Conservation (phyloP, 2,888 invertebrate species). For the Ferdinandea cuprea region DNA sequence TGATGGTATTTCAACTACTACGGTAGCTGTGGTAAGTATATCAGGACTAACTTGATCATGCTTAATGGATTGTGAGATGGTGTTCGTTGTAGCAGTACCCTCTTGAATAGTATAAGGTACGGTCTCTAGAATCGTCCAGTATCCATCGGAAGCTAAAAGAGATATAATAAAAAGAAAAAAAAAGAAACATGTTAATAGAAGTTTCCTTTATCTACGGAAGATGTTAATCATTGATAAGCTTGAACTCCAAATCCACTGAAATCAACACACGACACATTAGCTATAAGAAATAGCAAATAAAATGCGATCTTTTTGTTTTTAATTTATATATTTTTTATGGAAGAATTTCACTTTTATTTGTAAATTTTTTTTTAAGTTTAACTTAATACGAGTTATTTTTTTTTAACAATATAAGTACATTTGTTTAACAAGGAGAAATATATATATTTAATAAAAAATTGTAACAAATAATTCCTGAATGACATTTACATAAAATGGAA, state of each 20-base stretch:
- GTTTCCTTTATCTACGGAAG: not conserved
- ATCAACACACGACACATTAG: conserved; percentile 15
- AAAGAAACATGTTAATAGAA: conserved; percentile 18
- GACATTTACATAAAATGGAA: conserved; percentile 34
- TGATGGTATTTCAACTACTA: conserved; percentile 81
- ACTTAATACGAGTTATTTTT: conserved; percentile 17
- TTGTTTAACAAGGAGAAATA: conserved; percentile 33
- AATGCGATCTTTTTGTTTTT: conserved; percentile 31
- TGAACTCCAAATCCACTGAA: conserved; percentile 28
- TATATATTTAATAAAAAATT: conserved; percentile 1
- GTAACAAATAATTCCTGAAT: conserved; percentile 41
- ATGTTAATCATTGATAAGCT: not conserved
- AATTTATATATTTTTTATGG: conserved; percentile 32
- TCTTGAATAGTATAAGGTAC: conserved; percentile 81
- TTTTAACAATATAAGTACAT: conserved; percentile 47
- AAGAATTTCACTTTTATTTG: conserved; percentile 34
- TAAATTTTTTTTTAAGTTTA: conserved; percentile 5
- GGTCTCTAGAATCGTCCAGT: conserved; percentile 82
- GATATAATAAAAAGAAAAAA: conserved; percentile 59
- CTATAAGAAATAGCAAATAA: conserved; percentile 23
- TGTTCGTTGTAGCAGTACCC: conserved; percentile 66
- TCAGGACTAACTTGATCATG: conserved; percentile 73
- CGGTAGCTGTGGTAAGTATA: conserved; percentile 80
- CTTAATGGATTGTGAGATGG: conserved; percentile 65
- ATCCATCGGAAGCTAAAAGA: conserved; percentile 79